A percentile compares a stretch with the other conserved stretches of the same genome.
Conservation (phyloP, 2,888 invertebrate species). For the Ectemnius continuus region DNA sequence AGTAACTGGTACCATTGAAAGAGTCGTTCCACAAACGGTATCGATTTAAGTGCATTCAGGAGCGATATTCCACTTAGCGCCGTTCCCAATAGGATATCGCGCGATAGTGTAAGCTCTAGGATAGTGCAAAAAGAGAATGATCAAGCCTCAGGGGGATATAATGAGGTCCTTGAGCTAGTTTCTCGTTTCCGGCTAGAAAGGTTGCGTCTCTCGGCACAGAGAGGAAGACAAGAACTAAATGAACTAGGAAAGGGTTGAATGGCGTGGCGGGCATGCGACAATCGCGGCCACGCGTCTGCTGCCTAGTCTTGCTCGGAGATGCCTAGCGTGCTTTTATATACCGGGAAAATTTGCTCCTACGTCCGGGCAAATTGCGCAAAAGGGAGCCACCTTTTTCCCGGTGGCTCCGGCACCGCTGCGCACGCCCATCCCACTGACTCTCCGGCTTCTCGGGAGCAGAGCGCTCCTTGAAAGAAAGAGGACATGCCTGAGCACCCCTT, state of each 20-base stretch:
- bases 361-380: slow-evolving; percentile 51
- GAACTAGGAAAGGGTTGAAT: slow-evolving; percentile 16
- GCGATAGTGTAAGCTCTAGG: too few relatives aligned
- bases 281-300: slow-evolving; percentile 27
- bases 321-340: slow-evolving; percentile 49
- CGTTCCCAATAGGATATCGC: too few relatives aligned
- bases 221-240: too few relatives aligned
- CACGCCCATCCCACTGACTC: not conserved
- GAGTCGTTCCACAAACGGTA: too few relatives aligned
- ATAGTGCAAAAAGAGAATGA: too few relatives aligned
- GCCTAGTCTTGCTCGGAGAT: slow-evolving; percentile 42
- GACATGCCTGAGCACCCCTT: slow-evolving; percentile 40
- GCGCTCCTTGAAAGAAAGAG: slow-evolving; percentile 30
- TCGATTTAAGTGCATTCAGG: too few relatives aligned
- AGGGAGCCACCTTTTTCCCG: slow-evolving; percentile 39
- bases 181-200: too few relatives aligned
- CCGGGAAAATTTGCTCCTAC: slow-evolving; percentile 46
- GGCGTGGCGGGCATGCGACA: slow-evolving; percentile 43
- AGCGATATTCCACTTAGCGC: too few relatives aligned
- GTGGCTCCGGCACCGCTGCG: not conserved
- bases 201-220: too few relatives aligned
- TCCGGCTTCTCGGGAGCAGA: not conserved
- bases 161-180: too few relatives aligned
- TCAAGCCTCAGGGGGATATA: too few relatives aligned
- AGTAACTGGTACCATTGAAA: too few relatives aligned